Conservation (phyloP, 2,797 vertebrate genomes). For the Anguilla anguilla region DNA sequence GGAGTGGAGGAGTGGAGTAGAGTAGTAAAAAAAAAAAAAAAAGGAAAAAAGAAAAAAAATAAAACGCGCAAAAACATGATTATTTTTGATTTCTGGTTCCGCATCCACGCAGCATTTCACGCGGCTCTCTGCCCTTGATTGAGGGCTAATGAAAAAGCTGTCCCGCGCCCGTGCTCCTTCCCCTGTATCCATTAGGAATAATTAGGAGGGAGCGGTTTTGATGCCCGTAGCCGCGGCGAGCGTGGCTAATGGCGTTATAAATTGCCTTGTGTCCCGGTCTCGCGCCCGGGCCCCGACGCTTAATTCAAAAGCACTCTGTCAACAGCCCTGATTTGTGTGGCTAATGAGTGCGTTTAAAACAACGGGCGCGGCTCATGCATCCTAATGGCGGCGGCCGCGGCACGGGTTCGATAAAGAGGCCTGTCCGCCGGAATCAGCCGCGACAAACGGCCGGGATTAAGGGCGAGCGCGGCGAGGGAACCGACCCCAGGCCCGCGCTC, state of each 20-base stretch:
- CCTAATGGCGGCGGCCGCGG: slow-evolving; percentile 97
- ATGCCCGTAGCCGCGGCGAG: slow-evolving; percentile 99
- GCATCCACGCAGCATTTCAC: slow-evolving; percentile 91
- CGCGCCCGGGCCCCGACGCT: slow-evolving; percentile 86
- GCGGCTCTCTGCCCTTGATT: slow-evolving; percentile 93
- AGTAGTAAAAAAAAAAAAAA: no score
- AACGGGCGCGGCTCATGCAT: slow-evolving; percentile 98
- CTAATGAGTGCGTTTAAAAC: slow-evolving; percentile 99
- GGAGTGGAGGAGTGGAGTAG: slow-evolving; percentile 6
- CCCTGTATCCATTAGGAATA: slow-evolving; percentile 99
- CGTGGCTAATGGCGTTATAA: slow-evolving; percentile 99
- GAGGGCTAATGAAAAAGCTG: slow-evolving; percentile 99
- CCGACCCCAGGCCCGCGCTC: slow-evolving; percentile 41
- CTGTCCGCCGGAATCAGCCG: slow-evolving; percentile 98
- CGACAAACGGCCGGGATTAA: slow-evolving; percentile 89
- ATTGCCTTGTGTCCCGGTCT: slow-evolving; percentile 99
- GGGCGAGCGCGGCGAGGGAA: slow-evolving; percentile 59
- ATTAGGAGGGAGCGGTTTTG: slow-evolving; percentile 99
- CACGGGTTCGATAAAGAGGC: slow-evolving; percentile 97
- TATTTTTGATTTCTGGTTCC: slow-evolving; percentile 89
- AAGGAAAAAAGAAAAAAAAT: slow-evolving; percentile 27
- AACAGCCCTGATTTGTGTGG: slow-evolving; percentile 99
- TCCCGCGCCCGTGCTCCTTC: slow-evolving; percentile 93
- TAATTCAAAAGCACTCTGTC: slow-evolving; percentile 99
- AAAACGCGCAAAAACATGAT: slow-evolving; percentile 86